A percentile compares a stretch with the other conserved stretches of the same genome.
phyloP scores from a whole-genome alignment of 2,797 vertebrate species.

The Sciurus carolinensis region DNA sequence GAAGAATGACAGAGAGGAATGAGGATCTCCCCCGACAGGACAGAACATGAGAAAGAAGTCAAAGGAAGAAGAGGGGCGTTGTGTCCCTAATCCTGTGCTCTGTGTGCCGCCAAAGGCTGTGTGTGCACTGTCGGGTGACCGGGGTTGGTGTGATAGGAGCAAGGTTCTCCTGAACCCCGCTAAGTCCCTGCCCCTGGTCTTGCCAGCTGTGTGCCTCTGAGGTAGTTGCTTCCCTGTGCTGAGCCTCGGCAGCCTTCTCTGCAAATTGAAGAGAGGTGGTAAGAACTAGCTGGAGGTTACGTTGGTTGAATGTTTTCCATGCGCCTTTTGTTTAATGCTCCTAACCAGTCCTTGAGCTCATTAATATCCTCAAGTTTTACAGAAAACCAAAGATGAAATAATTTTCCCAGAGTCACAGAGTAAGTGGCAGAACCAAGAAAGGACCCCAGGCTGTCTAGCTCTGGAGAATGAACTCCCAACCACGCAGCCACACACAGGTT shows the following conservation, averaged over 20 bases:
- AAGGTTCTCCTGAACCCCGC: background rate
- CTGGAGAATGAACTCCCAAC: background rate
- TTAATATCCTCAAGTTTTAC: background rate
- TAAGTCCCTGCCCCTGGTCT: background rate
- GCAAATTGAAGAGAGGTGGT: background rate
- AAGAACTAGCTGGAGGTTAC: too few species aligned
- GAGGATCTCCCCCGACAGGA: background rate
- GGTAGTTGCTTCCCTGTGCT: background rate
- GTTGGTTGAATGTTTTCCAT: background rate
- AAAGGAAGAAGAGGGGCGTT: rapidly evolving
- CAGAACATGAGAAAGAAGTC: background rate
- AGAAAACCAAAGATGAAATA: background rate
- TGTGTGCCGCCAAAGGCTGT: background rate
- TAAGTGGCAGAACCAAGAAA: background rate
- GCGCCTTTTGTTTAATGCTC: background rate
- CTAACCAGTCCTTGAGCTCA: background rate
- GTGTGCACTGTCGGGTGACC: background rate
- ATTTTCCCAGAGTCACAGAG: background rate
- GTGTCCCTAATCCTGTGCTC: conserved; percentile 50
- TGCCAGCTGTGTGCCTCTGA: background rate
- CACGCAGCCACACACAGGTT: rapidly evolving
- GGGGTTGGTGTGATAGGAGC: background rate
- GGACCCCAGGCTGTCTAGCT: too few species aligned
- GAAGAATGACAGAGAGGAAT: conserved; percentile 59
- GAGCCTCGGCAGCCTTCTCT: background rate